A percentile compares a stretch with the other conserved stretches of the same genome.
These are phyloP conservation scores for Hymenochirus boettgeri DNA, from an alignment of 2,113 vertebrate species.

Conservation along the genomic window DNA sequence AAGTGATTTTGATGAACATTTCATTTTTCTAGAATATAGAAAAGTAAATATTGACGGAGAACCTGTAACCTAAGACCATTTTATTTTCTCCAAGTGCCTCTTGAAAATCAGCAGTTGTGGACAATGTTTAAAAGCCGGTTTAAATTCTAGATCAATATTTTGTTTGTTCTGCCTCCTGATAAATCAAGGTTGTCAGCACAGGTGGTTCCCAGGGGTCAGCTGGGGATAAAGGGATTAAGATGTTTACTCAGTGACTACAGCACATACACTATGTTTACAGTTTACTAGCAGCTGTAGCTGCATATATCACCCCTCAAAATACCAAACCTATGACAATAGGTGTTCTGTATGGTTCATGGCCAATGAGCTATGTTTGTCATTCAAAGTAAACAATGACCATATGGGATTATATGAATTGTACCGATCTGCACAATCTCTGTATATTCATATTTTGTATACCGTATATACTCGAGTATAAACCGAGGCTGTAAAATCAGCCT, in stretches of 20 bases:
- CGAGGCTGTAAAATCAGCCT: too few relatives aligned
- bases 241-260: slow-evolving; percentile 8
- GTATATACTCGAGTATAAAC: too few relatives aligned
- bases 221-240: neutral
- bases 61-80: too few relatives aligned
- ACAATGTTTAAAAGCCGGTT: neutral
- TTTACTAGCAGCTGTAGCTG: neutral
- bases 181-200: neutral
- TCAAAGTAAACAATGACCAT: neutral
- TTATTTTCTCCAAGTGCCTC: too few relatives aligned
- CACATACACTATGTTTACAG: neutral
- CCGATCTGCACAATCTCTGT: neutral
- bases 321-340: neutral
- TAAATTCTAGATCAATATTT: slow-evolving; percentile 17
- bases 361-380: too few relatives aligned
- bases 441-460: too few relatives aligned
- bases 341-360: neutral
- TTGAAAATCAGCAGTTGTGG: neutral
- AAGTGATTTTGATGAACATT: too few relatives aligned
- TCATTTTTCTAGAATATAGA: too few relatives aligned
- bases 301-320: neutral
- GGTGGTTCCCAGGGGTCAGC: slow-evolving; percentile 5
- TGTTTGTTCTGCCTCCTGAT: slow-evolving; percentile 7
- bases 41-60: too few relatives aligned
- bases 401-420: neutral